Percentiles rank a stretch among this genome's conserved stretches.
Evolutionary conservation across 2,113 vertebrate species (phyloP).

Genomic region (Cololabis saira): DNA sequence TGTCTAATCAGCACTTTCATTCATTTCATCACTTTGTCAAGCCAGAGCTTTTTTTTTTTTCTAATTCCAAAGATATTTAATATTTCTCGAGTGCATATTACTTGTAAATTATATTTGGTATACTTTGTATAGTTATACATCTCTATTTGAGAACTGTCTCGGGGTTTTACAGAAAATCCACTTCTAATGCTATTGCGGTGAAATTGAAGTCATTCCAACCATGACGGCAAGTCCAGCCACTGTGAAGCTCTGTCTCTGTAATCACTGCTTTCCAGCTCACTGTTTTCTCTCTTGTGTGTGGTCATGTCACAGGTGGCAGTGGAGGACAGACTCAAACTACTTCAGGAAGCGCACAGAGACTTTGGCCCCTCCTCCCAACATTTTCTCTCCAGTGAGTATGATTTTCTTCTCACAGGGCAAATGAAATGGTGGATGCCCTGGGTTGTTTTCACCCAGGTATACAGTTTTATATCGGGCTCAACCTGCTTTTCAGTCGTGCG

Average conservation of each 20-base stretch:
- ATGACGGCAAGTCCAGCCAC: constrained; percentile 29
- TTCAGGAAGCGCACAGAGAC: constrained; percentile 94
- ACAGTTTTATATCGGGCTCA: constrained; percentile 6
- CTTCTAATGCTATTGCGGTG: constrained; percentile 25
- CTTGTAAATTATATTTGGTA: too few relatives aligned
- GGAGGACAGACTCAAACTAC: constrained; percentile 92
- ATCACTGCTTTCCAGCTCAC: constrained; percentile 6
- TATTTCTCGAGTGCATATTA: too few relatives aligned
- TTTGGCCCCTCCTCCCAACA: constrained; percentile 95
- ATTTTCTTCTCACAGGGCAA: constrained; percentile 7
- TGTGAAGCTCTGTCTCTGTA: constrained; percentile 21
- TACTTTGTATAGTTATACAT: constrained; percentile 1
- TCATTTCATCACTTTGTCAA: too few relatives aligned
- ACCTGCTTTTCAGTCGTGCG: not conserved
- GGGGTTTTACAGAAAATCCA: constrained; percentile 27
- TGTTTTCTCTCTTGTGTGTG: constrained; percentile 27
- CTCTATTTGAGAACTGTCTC: constrained; percentile 5
- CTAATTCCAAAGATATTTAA: too few relatives aligned
- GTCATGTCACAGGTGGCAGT: constrained; percentile 85
- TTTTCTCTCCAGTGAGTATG: constrained; percentile 94
- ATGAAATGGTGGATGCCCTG: not conserved
- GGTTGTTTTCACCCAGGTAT: constrained; percentile 24
- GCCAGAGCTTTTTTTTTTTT: too few relatives aligned
- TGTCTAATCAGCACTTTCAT: not conserved
- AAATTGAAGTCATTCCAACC: constrained; percentile 34